Evolutionary conservation across 2,888 invertebrate species (phyloP).

Genomic region (Piscicola geometra): DNA sequence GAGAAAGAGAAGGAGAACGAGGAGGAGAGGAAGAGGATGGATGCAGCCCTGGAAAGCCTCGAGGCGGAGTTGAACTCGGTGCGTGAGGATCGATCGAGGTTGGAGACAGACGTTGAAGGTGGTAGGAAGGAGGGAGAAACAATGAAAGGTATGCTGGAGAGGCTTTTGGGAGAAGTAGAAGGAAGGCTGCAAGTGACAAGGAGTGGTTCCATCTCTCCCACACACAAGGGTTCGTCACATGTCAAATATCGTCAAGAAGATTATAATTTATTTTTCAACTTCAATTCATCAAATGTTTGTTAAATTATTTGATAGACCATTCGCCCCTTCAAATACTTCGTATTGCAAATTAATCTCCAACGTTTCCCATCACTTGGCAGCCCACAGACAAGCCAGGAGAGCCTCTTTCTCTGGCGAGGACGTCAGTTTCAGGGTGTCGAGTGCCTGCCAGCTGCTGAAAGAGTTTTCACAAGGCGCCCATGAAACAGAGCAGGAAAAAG

Average conservation of each 20-base stretch:
- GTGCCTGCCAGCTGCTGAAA: background rate
- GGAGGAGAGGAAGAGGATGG: conserved; percentile 62
- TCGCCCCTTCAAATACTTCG: too few species aligned
- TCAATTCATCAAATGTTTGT: too few species aligned
- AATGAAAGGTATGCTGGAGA: background rate
- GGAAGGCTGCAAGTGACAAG: background rate
- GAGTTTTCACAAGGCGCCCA: background rate
- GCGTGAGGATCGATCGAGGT: conserved; percentile 71
- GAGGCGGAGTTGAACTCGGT: conserved; percentile 77
- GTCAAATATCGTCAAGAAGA: too few species aligned
- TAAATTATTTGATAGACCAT: too few species aligned
- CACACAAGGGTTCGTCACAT: too few species aligned
- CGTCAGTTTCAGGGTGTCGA: background rate
- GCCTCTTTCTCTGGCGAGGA: background rate
- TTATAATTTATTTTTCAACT: too few species aligned
- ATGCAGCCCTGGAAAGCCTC: conserved; percentile 74
- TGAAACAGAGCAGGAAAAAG: background rate
- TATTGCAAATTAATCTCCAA: too few species aligned
- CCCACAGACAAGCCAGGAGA: too few species aligned
- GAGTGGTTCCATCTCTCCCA: too few species aligned
- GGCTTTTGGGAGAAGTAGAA: background rate
- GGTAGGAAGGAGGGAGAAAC: conserved; percentile 68
- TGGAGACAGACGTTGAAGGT: conserved; percentile 83
- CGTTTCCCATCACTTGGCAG: too few species aligned
- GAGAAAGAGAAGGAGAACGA: conserved; percentile 7